phyloP scores from a whole-genome alignment of 2,888 invertebrate genomes.

The Camponotus fellah region DNA sequence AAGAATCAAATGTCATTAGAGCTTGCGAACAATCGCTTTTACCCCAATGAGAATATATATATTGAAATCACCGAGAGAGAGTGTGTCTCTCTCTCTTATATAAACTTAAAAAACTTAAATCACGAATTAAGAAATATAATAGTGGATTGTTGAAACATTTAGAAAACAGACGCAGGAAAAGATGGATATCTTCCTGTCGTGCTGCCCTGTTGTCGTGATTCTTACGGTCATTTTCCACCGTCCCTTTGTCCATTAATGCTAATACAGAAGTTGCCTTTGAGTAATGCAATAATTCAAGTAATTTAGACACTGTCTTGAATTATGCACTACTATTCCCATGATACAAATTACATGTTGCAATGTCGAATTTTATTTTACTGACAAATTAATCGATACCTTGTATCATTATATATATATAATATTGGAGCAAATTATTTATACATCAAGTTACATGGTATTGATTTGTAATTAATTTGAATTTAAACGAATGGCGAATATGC shows the following conservation, averaged over 20 bases:
- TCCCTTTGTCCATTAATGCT: conserved; percentile 64
- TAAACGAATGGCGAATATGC: conserved; percentile 61
- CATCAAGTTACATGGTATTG: not conserved
- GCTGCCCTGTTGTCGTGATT: conserved; percentile 51
- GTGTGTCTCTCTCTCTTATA: not conserved
- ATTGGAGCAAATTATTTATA: not conserved
- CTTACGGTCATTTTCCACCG: conserved; percentile 60
- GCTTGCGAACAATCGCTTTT: not conserved
- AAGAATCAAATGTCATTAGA: not conserved
- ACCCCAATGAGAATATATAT: not conserved
- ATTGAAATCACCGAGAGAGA: conserved; percentile 12
- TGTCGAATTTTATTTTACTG: not conserved
- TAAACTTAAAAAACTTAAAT: not conserved
- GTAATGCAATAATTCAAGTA: conserved; percentile 1
- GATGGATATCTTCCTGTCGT: conserved; percentile 62
- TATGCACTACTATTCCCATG: not conserved
- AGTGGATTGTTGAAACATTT: not conserved
- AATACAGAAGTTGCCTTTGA: conserved; percentile 7
- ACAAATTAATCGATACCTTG: not conserved
- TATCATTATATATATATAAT: not conserved
- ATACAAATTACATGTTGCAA: not conserved
- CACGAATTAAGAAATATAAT: not conserved
- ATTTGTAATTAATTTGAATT: conserved; percentile 66
- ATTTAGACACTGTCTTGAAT: not conserved
- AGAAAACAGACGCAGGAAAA: conserved; percentile 64